Percentiles rank a stretch among this genome's conserved stretches.
These are phyloP conservation scores for Scaptomyza hsui DNA, from an alignment of 1,140 invertebrate genomes.

Conservation along the genomic window DNA sequence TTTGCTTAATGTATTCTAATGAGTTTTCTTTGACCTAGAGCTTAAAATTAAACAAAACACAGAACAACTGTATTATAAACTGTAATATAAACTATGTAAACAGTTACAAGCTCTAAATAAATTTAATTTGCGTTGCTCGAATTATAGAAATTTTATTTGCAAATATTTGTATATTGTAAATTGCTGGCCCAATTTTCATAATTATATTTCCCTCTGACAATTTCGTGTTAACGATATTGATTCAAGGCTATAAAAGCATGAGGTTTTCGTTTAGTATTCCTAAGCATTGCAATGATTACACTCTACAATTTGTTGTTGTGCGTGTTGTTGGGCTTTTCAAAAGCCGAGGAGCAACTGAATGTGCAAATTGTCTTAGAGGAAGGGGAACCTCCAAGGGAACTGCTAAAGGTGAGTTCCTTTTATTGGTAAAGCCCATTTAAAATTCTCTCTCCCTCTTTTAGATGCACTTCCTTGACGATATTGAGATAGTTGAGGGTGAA, in stretches of 20 bases:
- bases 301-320: constrained; percentile 16
- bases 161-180: constrained; percentile 52
- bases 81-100: too few relatives aligned
- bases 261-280: neutral
- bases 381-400: constrained; percentile 85
- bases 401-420: constrained; percentile 40
- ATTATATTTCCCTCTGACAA: constrained; percentile 51
- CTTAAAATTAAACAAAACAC: too few relatives aligned
- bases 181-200: constrained; percentile 42
- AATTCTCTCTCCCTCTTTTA: neutral
- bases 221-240: constrained; percentile 29
- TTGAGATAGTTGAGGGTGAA: constrained; percentile 63
- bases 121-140: constrained; percentile 24
- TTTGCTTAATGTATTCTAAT: neutral
- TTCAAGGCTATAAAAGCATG: constrained; percentile 31
- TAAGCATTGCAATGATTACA: constrained; percentile 47
- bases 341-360: constrained; percentile 43
- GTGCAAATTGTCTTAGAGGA: constrained; percentile 60
- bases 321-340: constrained; percentile 1
- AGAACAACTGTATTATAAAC: too few relatives aligned
- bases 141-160: constrained; percentile 33
- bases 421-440: neutral
- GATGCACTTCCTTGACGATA: constrained; percentile 48
- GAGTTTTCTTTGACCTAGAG: too few relatives aligned
- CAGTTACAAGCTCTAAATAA: constrained; percentile 1